Base-by-base conservation (phyloP, 2,888 invertebrate genomes). In the Drosophila koepferae region DNA sequence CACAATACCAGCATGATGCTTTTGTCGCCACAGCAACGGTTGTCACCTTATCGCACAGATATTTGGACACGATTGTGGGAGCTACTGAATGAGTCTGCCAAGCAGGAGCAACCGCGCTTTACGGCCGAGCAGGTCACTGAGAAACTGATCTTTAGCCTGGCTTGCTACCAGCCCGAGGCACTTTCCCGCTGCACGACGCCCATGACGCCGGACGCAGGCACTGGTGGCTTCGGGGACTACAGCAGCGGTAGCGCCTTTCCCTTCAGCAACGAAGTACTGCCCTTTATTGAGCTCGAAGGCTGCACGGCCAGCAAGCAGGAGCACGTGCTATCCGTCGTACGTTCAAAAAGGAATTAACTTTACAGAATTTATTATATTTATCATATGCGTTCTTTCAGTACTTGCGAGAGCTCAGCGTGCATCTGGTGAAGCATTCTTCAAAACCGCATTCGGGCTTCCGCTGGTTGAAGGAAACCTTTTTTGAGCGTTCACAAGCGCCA, bases 231-330 rank as follows among this genome's bases (percentile, higher is more conserved):
- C 43, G 93, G 94, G 2, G 93, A 93, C 66, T 74, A 80, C 86
- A 70, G 94, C 94, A 44, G 92, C 91, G 71, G 94, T 94, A 46
- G 92, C 91, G 69, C 93, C 92, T 23, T 93, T 92, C 83, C 85
- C 12, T 86, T 86, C 12, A 74, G 91, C 61, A 94, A 93, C 72
- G 96, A 96, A 88, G 92, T 94, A 68, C 93, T 97, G 82, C 97
- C 97, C 0, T 97, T 97, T 93, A 94, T 96, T 71, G 97, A 97
- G 92, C 94, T 96, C 16, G 97, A 97, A 92, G 96, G 96, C 46
- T 97, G 97, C 91, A 97, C 97, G 4, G 97, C 97, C 16, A 97
- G 97, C 84, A 97, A 97, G 86, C 97, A 97, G 92, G 97, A 97
- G 88, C 97, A 97, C 91, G 96, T 97, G 46, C 96, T 97, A 48